phyloP scores from a whole-genome alignment of 1,140 invertebrate genomes.

The Trigoniulus corallinus region DNA sequence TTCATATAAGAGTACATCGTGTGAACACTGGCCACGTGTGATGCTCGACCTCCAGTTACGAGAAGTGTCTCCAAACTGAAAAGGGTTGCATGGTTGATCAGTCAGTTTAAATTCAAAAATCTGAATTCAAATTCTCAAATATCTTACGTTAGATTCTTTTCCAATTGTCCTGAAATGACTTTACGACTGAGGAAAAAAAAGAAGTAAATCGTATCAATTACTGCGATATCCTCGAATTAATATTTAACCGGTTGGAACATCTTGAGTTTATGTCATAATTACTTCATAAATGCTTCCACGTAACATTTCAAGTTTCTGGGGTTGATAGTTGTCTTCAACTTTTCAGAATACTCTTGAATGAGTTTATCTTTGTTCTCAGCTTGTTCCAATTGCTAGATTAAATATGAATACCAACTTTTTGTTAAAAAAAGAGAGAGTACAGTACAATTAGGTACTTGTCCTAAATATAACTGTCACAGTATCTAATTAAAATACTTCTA shows the following conservation, averaged over 20 bases:
- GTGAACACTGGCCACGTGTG: slow-evolving; percentile 55
- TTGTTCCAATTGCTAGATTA: slow-evolving; percentile 33
- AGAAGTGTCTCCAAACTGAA: slow-evolving; percentile 59
- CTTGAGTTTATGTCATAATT: slow-evolving; percentile 21
- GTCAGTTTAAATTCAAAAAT: background rate
- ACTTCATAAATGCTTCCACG: slow-evolving; percentile 67
- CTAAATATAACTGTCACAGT: background rate
- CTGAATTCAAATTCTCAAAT: background rate
- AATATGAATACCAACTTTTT: background rate
- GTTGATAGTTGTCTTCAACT: slow-evolving; percentile 60
- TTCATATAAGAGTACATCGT: slow-evolving; percentile 59
- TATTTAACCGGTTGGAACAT: background rate
- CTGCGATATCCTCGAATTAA: background rate
- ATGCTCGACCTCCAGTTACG: slow-evolving; percentile 60
- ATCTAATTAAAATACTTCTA: slow-evolving; percentile 2
- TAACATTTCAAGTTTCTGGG: slow-evolving; percentile 66
- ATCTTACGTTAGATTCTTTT: slow-evolving; percentile 15
- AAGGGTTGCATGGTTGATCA: background rate
- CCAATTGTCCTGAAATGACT: slow-evolving; percentile 13
- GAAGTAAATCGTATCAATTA: background rate
- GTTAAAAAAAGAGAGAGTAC: slow-evolving; percentile 1
- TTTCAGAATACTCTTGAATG: slow-evolving; percentile 56
- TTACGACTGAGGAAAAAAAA: slow-evolving; percentile 14
- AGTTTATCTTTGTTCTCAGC: slow-evolving; percentile 46
- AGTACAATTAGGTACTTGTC: background rate